Base-by-base conservation (phyloP, 2,113 vertebrate species). In the Collichthys lucidus region DNA sequence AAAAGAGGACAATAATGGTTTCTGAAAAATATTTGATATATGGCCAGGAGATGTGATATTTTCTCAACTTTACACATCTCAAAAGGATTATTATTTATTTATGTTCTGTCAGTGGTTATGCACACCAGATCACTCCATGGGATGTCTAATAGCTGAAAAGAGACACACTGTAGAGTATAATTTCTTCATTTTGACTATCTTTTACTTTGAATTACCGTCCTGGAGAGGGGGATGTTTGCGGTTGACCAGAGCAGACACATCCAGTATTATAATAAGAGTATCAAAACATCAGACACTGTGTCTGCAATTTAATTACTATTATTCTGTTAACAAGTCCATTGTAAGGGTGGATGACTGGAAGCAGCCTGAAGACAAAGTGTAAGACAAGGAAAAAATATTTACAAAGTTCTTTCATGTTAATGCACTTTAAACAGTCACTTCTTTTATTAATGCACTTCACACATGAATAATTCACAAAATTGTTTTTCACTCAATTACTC, bases 241-340 rank as follows among this genome's bases (percentile, higher is more conserved):
- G 31, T 67, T 76, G 22, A 79, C n/a, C 76, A 31, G 19, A 64
- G 11, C 29, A 53, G 57, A 35, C 35, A 8, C 35, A 64, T 69
- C 64, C 60, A 42, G 76, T 35, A 35, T 35, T 17, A 65, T 50
- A 59, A 56, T 65, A 50, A 22, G 46, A 26, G 63, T 46, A 60
- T 64, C 70, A 29, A 26, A 79, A 53, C 59, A 55, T 74, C 55
- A 47, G 20, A 49, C 29, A 4, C 16, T 6, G 14, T 7, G 10
- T 40, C 60, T 74, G 50, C 22, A 16, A 19, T 62, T 44, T 59
- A 80, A 73, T 80, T 47, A 70, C 59, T 40, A 10, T 53, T 64
- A 19, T 46, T 73, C 77, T 62, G 31, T 49, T 69, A 69, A 77
- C 67, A 67, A 67, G 77, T 22, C 72, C 42, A 1, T 59, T 20